Evolutionary conservation across 1,140 invertebrate genomes (phyloP).

Genomic region (Condylostylus longicornis): DNA sequence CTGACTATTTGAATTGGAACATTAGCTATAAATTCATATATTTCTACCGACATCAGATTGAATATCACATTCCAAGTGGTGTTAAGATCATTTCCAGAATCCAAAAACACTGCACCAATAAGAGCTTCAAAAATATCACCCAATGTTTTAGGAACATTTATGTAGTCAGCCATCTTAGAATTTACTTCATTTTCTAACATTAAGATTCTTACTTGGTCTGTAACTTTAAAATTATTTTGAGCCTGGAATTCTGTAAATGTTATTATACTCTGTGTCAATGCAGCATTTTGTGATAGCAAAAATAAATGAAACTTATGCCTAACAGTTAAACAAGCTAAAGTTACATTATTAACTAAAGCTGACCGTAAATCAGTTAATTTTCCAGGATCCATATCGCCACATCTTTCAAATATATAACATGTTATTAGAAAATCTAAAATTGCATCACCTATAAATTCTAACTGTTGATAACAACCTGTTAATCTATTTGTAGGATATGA

Average conservation of each 20-base stretch:
- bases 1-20: slow-evolving; percentile 82
- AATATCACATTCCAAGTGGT: slow-evolving; percentile 74
- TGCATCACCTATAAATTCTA: slow-evolving; percentile 94
- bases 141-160: slow-evolving; percentile 85
- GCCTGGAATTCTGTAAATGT: slow-evolving; percentile 69
- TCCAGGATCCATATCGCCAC: slow-evolving; percentile 53
- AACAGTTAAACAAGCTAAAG: slow-evolving; percentile 80
- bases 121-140: slow-evolving; percentile 90
- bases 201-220: slow-evolving; percentile 45
- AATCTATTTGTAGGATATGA: slow-evolving; percentile 72
- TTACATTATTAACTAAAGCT: slow-evolving; percentile 89
- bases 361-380: slow-evolving; percentile 82
- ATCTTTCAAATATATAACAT: slow-evolving; percentile 66
- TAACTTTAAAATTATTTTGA: slow-evolving; percentile 47
- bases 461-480: slow-evolving; percentile 81
- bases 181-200: slow-evolving; percentile 46
- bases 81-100: slow-evolving; percentile 61
- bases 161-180: slow-evolving; percentile 42
- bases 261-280: slow-evolving; percentile 52
- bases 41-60: slow-evolving; percentile 54
- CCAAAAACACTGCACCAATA: slow-evolving; percentile 82
- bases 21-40: slow-evolving; percentile 57
- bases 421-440: slow-evolving; percentile 89
- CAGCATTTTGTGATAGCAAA: slow-evolving; percentile 45
- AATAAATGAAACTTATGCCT: slow-evolving; percentile 64